These are phyloP conservation scores for Platysternon megacephalum DNA, from an alignment of 2,113 vertebrate species.

Conservation along the genomic window DNA sequence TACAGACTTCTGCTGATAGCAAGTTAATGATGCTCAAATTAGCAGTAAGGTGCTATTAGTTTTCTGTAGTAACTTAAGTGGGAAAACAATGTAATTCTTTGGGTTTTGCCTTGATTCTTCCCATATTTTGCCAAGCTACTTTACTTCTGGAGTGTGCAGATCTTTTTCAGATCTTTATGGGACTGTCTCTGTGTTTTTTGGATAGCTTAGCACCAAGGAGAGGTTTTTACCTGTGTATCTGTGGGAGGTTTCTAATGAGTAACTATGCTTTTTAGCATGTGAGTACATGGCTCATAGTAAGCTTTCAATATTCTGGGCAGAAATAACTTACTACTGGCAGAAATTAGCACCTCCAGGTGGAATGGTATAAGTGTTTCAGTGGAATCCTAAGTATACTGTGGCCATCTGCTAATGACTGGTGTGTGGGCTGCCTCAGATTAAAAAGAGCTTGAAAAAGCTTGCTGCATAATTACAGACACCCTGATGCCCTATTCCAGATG, in stretches of 20 bases:
- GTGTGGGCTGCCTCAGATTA: background rate
- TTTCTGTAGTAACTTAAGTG: background rate
- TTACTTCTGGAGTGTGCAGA: background rate
- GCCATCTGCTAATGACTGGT: background rate
- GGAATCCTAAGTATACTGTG: background rate
- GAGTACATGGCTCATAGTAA: background rate
- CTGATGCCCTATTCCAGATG: fast-evolving
- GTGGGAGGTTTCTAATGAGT: background rate
- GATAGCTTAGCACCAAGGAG: background rate
- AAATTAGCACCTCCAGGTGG: background rate
- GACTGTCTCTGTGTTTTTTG: background rate
- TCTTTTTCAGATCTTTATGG: background rate
- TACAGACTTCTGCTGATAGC: background rate
- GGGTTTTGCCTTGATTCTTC: background rate
- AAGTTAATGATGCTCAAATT: background rate
- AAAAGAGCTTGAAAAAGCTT: background rate
- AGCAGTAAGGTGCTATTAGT: background rate
- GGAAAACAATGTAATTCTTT: background rate
- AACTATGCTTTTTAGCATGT: background rate
- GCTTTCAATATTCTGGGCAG: background rate
- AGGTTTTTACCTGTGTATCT: background rate
- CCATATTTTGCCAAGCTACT: background rate
- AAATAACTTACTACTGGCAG: background rate
- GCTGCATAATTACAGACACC: background rate
- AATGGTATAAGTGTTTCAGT: background rate